These are phyloP conservation scores for Neodiprion fabricii DNA, from an alignment of 1,140 invertebrate species.

Conservation along the genomic window DNA sequence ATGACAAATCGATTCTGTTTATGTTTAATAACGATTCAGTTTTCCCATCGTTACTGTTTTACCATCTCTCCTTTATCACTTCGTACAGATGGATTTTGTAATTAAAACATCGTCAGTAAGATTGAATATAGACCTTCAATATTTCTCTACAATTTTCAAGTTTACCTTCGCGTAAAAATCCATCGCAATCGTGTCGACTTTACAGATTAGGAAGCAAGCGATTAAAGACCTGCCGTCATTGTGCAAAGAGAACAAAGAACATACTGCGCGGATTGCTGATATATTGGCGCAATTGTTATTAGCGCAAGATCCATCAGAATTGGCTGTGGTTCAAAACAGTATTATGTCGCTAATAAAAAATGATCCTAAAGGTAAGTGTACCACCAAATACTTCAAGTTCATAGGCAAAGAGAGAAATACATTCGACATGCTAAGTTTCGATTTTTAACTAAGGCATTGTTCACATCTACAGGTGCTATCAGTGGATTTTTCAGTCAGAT, in stretches of 20 bases:
- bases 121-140: constrained; percentile 7
- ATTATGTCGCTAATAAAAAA: constrained; percentile 70
- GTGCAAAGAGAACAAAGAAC: constrained; percentile 85
- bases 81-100: neutral
- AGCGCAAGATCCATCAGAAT: constrained; percentile 82
- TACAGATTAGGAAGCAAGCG: constrained; percentile 92
- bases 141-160: no score
- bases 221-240: constrained; percentile 91
- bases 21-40: neutral
- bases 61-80: neutral
- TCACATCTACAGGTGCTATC: constrained; percentile 67
- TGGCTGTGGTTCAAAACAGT: constrained; percentile 79
- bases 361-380: constrained; percentile 65
- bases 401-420: neutral
- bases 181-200: no score
- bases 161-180: no score
- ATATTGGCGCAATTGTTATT: constrained; percentile 90
- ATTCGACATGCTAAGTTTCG: neutral
- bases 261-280: constrained; percentile 88
- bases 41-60: neutral
- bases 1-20: no score
- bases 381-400: constrained; percentile 7
- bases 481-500: constrained; percentile 89
- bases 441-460: neutral
- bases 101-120: neutral